Evolutionary conservation across 2,113 vertebrate species (phyloP), one percentile per base, ranked within the genome.

Genomic region (Caranx melampygus): DNA sequence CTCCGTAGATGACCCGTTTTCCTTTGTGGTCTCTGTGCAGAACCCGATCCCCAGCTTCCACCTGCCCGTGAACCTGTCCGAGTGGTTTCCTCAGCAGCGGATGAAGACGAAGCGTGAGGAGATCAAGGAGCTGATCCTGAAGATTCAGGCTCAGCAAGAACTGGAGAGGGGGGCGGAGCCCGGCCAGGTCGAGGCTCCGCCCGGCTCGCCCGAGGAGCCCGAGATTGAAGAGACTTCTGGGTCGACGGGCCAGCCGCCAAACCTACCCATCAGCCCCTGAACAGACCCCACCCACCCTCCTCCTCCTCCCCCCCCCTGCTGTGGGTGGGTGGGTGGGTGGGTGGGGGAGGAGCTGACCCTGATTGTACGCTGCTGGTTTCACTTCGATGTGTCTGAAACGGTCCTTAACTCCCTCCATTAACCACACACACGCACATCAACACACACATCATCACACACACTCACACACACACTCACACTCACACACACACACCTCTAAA

Each of bases 71-170:
- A 97, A 97, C 87, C 93, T 99, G 92, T 92, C 90, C 42, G 96
- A 97, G 44, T 99, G 98, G 98, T 99, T 99, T 90, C 96, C 96
- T 49, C 96, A 97, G 78, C 96, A 96, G 82, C 94, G 97, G 86
- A 98, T 99, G 97, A 99, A 96, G 95, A 98, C 96, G 55, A 99
- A 99, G 92, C 96, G 98, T 37, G 95, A 98, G 87, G 98, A 99
- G 92, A 98, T 99, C 82, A 88, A 94, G 75, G 95, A 97, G 35
- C 96, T 99, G 73, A 99, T 99, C 87, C 93, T 98, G 59, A 95
- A 94, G 77, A 93, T 99, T 42, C 96, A 98, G 81, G 94, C 94
- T 78, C 94, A 95, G 55, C 98, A 99, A 87, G 96, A 94, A 83
- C 90, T 93, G 92, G 95, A 95, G 8, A 95, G 91, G 82, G 95